Evolutionary conservation across 2,797 vertebrate species (phyloP).

Genomic region (Sebastes cheni): DNA sequence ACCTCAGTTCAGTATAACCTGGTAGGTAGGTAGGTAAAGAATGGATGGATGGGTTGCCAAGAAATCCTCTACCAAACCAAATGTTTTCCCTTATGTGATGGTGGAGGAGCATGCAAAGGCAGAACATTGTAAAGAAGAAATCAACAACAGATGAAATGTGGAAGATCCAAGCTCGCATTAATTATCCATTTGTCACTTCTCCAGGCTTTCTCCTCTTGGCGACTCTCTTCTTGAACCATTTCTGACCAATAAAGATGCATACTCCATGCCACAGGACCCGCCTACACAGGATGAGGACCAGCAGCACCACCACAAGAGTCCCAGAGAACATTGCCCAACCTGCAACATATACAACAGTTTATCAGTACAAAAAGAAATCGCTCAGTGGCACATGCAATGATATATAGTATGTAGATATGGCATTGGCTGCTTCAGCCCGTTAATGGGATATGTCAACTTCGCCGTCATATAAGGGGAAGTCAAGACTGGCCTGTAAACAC

Average conservation of each 20-base stretch:
- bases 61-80: not conserved
- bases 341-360: not conserved
- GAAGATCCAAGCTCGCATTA: not conserved
- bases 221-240: conserved; percentile 62
- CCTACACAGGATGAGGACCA: conserved; percentile 80
- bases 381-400: too few species aligned
- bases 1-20: not conserved
- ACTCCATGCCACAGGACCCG: conserved; percentile 86
- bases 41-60: not conserved
- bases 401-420: too few species aligned
- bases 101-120: not conserved
- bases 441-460: too few species aligned
- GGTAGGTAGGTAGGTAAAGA: not conserved
- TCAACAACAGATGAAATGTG: not conserved
- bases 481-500: too few species aligned
- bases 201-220: not conserved
- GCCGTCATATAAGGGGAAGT: too few species aligned
- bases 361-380: not conserved
- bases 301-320: conserved; percentile 80
- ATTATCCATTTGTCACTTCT: not conserved
- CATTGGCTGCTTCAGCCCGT: too few species aligned
- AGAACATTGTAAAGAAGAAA: not conserved
- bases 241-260: conserved; percentile 78
- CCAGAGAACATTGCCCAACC: conserved; percentile 79
- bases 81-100: not conserved